Evolutionary conservation across 2,888 invertebrate genomes (phyloP).

Genomic region (Nemoura dubitans): DNA sequence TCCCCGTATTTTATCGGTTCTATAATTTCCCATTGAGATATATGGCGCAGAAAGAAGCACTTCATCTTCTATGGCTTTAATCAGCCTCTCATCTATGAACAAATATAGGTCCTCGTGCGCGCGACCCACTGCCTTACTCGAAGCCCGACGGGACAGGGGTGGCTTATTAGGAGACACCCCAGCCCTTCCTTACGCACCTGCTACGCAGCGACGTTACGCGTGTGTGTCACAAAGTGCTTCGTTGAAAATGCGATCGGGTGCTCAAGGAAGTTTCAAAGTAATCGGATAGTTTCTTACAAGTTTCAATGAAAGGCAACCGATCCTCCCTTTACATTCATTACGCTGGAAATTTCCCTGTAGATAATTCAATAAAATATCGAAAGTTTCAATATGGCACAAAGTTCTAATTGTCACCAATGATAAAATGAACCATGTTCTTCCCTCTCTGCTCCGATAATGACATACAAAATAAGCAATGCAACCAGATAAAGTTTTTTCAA

Average conservation of each 20-base stretch:
- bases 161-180: background rate
- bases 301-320: no score
- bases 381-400: no score
- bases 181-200: background rate
- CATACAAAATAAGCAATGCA: slow-evolving; percentile 3
- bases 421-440: background rate
- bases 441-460: background rate
- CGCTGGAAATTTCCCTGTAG: no score
- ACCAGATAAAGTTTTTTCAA: background rate
- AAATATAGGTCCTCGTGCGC: background rate
- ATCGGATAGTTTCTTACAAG: no score
- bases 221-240: background rate
- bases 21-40: slow-evolving; percentile 43
- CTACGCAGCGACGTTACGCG: background rate
- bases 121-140: slow-evolving; percentile 19
- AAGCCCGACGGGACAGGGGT: background rate
- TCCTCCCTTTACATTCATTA: no score
- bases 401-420: background rate
- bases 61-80: slow-evolving; percentile 37
- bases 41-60: slow-evolving; percentile 40
- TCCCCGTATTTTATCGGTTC: slow-evolving; percentile 37
- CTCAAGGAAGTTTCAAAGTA: no score
- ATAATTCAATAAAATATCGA: no score
- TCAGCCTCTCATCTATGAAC: slow-evolving; percentile 35
- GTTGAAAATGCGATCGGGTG: no score